phyloP scores from a whole-genome alignment of 2,113 vertebrate genomes.

The Seriola aureovittata region DNA sequence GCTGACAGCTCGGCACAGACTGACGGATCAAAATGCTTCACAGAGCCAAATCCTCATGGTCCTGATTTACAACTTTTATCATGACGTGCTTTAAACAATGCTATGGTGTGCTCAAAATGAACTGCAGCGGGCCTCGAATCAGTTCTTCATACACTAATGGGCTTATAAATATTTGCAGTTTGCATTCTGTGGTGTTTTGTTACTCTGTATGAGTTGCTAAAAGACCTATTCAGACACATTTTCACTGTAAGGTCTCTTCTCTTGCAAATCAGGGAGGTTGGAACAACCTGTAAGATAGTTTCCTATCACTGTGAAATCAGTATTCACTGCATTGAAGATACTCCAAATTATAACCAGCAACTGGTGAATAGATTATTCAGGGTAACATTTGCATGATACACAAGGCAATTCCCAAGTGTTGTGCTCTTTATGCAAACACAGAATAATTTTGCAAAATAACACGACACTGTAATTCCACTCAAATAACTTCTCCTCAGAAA shows the following conservation, averaged over 20 bases:
- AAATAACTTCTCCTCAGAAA: slow-evolving; percentile 66
- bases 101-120: not conserved
- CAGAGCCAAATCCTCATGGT: not conserved
- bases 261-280: slow-evolving; percentile 9
- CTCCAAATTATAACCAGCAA: slow-evolving; percentile 45
- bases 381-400: slow-evolving; percentile 68
- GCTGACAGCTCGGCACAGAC: slow-evolving; percentile 11
- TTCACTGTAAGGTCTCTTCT: slow-evolving; percentile 7
- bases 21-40: slow-evolving; percentile 4
- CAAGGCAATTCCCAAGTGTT: slow-evolving; percentile 64
- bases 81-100: not conserved
- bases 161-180: not conserved
- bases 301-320: slow-evolving; percentile 44
- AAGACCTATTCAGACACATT: not conserved
- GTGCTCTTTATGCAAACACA: slow-evolving; percentile 72
- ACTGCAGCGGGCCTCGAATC: not conserved
- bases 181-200: not conserved
- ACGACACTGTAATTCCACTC: slow-evolving; percentile 76
- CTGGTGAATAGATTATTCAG: slow-evolving; percentile 35
- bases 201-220: not conserved
- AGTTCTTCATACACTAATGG: not conserved
- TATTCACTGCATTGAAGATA: slow-evolving; percentile 42
- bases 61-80: slow-evolving; percentile 6
- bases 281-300: not conserved
- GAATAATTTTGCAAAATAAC: slow-evolving; percentile 70